These are phyloP conservation scores for Drosophila watanabei DNA, from an alignment of 1,140 invertebrate genomes.

Conservation along the genomic window DNA sequence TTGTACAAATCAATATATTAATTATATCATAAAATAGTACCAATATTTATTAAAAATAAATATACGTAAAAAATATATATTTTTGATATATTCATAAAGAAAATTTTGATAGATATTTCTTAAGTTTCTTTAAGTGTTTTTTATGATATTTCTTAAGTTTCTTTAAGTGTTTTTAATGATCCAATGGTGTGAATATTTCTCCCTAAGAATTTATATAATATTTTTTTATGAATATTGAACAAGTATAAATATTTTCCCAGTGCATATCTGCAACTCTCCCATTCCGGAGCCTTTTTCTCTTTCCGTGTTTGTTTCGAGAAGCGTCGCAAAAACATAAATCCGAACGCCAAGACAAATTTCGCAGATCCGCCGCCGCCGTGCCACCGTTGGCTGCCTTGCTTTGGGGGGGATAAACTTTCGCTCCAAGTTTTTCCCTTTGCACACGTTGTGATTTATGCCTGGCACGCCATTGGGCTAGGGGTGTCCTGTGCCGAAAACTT, in stretches of 20 bases:
- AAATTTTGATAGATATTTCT: too few relatives aligned
- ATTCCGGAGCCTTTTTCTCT: slow-evolving; percentile 36
- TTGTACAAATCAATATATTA: too few relatives aligned
- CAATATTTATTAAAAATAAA: too few relatives aligned
- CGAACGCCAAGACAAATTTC: slow-evolving; percentile 84
- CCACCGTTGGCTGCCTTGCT: slow-evolving; percentile 37
- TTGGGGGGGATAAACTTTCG: slow-evolving; percentile 60
- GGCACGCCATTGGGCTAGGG: slow-evolving; percentile 74
- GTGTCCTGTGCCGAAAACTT: slow-evolving; percentile 66
- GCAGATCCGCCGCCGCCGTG: slow-evolving; percentile 76
- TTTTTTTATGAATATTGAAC: not conserved
- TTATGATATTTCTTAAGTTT: too few relatives aligned
- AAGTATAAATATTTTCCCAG: not conserved
- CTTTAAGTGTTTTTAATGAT: too few relatives aligned
- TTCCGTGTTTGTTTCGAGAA: slow-evolving; percentile 75
- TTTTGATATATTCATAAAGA: too few relatives aligned
- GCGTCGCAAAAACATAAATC: slow-evolving; percentile 83
- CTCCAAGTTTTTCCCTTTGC: slow-evolving; percentile 72
- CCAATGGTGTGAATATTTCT: too few relatives aligned
- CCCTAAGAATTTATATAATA: too few relatives aligned
- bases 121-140: too few relatives aligned
- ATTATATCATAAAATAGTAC: too few relatives aligned
- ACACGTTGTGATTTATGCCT: slow-evolving; percentile 77
- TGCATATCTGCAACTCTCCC: slow-evolving; percentile 22
- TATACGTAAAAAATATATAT: too few relatives aligned